Evolutionary conservation across 2,888 invertebrate species (phyloP), one percentile per base, ranked within the genome.

Genomic region (Cremastinae sp.): DNA sequence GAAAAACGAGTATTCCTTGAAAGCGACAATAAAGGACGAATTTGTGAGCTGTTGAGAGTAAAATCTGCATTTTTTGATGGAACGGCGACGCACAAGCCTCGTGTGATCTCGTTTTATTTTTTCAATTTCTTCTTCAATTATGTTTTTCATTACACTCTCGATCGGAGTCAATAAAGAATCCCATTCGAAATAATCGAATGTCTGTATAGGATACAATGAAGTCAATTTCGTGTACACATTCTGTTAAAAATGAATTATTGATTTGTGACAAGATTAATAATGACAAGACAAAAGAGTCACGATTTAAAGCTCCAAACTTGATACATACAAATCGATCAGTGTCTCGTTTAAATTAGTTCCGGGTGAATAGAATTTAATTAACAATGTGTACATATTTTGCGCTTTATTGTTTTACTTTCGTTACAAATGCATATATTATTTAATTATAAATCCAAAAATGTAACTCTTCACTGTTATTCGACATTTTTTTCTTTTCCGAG

Each of bases 201-300:
- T 53, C 56, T 59, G 64, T 16, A 55, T 68, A 75, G 58, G 12
- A 68, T 68, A 35, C 58, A 78, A 58, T 20, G 2, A 72, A 68
- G 78, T 78, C 72, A 78, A 75, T 78, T 78, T 74, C 45, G 70
- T 56, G 28, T 75, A 45, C 69, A 64, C 64, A 58, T 43, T 49
- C 58, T 16, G 37, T 9, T 5, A 58, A 20, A 12, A 14, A 45
- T 68, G 62, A 28, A 58, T 62, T 39, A 58, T 51, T 5, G 37
- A 4, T 14, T 8, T 61, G 61, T 39, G 18, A 2, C 22, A 10
- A 12, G 12, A 22, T 10, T 51, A 53, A 65, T n/a, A n/a, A n/a
- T n/a, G n/a, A n/a, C n/a, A n/a, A n/a, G n/a, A n/a, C n/a, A n/a
- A n/a, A 28, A 28, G 28, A 28, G 5, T 28, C 28, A 28, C 2